Conservation (phyloP, 2,113 vertebrate genomes). For the Ivindomyrus marchei region DNA sequence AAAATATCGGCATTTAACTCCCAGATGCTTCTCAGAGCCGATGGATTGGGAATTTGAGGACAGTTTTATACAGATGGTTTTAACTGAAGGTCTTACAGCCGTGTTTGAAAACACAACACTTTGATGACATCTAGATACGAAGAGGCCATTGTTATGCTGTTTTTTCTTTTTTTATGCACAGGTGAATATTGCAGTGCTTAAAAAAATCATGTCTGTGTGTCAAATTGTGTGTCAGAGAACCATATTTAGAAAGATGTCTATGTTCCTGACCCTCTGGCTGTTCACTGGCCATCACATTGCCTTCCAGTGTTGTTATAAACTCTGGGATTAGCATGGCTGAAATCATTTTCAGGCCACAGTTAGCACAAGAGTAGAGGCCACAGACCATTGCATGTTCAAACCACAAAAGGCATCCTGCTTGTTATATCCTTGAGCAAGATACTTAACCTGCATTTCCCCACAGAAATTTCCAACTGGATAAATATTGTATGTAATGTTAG, state of each 20-base stretch:
- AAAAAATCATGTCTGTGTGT: slow-evolving; percentile 7
- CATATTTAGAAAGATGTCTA: not conserved
- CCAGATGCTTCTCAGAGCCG: not conserved
- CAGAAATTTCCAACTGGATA: not conserved
- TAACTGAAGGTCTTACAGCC: too few species aligned
- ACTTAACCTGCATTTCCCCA: not conserved
- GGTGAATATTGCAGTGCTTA: not conserved
- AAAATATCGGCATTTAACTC: not conserved
- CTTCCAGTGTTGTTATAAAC: not conserved
- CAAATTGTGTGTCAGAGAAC: not conserved
- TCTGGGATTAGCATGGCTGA: not conserved
- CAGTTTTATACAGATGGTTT: not conserved
- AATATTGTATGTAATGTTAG: not conserved
- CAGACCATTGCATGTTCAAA: not conserved
- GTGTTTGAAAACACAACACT: not conserved
- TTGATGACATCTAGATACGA: not conserved
- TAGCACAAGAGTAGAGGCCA: not conserved
- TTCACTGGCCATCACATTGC: not conserved
- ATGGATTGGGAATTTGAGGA: not conserved
- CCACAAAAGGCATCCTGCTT: not conserved
- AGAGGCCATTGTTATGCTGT: not conserved
- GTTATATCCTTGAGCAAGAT: not conserved
- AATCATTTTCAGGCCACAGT: not conserved
- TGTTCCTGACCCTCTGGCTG: not conserved
- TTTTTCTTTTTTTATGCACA: not conserved